Base-by-base conservation (phyloP, 2,113 vertebrate genomes). In the Oxyura jamaicensis region DNA sequence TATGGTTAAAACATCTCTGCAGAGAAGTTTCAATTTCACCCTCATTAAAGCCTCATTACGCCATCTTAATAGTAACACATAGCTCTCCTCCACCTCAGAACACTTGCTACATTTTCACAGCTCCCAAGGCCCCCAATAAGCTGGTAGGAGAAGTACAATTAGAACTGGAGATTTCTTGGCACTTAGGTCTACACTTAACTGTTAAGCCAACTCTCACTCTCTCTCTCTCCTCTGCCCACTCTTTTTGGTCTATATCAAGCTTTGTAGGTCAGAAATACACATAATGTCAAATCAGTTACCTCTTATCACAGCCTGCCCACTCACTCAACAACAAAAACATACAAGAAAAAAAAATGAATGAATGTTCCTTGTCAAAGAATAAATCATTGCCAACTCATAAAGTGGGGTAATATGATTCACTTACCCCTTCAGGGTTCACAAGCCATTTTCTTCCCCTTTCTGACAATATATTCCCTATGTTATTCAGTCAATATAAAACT, bases 21-120 rank as follows among this genome's bases (percentile, higher is more conserved):
- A 81, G 75, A 77, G 81, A 82, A 72, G 44, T 55, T 66, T 42
- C 44, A 78, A 41, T 82, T 94, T 95, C 78, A 69, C 22, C 36
- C 44, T 85, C 78, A 89, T 87, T 94, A 89, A 89, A 92, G 25
- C 46, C 48, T 92, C 84, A 72, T 92, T 90, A 87, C 80, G 22
- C 73, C n/a, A 36, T 44, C 55, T 91, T 88, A 93, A 53, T 65
- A 83, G 74, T 60, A 95, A 73, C 53, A 60, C 73, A 83, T 58
- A 94, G 59, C 20, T 56, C 26, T 76, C 55, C 90, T 86, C 79
- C 39, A 88, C 75, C 85, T 93, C 71, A 60, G 79, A 85, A 85
- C 44, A 66, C 59, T 83, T 83, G 46, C 63, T 80, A 53, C 86
- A 31, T 86, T 92, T 84, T 84, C 78, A 60, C 39, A 68, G 73